phyloP scores from a whole-genome alignment of 2,113 vertebrate genomes.

The Corythornis vintsioides region DNA sequence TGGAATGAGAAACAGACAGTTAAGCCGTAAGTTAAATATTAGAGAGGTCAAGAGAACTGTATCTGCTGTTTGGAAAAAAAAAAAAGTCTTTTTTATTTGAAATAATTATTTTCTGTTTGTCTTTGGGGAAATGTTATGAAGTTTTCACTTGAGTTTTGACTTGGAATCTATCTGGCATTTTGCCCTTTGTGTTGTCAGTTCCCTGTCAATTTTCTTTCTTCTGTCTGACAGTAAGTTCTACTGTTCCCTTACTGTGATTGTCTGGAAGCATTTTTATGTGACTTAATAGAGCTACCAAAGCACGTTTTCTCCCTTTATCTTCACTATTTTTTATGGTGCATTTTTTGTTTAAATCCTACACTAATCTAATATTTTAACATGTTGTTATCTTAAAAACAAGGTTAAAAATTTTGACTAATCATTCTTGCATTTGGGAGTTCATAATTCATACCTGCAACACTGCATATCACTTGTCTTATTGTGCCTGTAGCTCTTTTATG shows the following conservation, averaged over 20 bases:
- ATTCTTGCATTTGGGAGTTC: not conserved
- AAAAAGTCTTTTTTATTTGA: not conserved
- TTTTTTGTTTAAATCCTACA: slow-evolving; percentile 22
- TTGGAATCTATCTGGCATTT: slow-evolving; percentile 27
- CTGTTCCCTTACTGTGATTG: not conserved
- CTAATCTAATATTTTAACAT: slow-evolving; percentile 26
- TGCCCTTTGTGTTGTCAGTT: not conserved
- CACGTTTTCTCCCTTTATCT: slow-evolving; percentile 3
- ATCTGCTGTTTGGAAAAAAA: not conserved
- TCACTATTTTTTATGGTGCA: not conserved
- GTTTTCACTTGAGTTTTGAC: slow-evolving; percentile 7
- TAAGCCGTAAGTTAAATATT: not conserved
- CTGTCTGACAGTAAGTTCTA: not conserved
- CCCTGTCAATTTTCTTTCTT: not conserved
- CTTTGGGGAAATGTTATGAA: not conserved
- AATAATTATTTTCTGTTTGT: not conserved
- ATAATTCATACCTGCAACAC: not conserved
- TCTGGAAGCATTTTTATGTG: not conserved
- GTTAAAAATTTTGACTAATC: slow-evolving; percentile 34
- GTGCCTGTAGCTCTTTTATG: slow-evolving; percentile 23
- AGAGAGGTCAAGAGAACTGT: not conserved
- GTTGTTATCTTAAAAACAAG: slow-evolving; percentile 39
- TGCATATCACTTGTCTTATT: not conserved
- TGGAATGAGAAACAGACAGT: not conserved
- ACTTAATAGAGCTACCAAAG: slow-evolving; percentile 1